Base-by-base conservation (phyloP, 2,797 vertebrate genomes). In the Acrossocheilus wenchowensis region DNA sequence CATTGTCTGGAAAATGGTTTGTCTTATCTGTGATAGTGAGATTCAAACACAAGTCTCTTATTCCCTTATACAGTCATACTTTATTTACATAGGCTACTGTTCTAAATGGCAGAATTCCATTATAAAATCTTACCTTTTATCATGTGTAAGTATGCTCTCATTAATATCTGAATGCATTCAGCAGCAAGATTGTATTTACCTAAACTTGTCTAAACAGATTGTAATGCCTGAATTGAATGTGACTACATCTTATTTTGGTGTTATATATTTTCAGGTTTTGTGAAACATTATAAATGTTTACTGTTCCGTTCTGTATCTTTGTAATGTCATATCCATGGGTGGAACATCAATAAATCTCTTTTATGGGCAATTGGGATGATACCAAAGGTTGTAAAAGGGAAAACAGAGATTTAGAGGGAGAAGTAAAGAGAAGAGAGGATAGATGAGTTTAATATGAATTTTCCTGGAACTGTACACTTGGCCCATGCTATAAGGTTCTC, bases 381-480 rank as follows among this genome's bases (percentile, higher is more conserved):
- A 62, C 30, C 68, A 86, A 86, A 86, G 50, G 43, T 52, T 86
- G 39, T 86, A 86, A 72, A 72, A 62, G 30, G 43, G 26, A 81
- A 81, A 57, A 26, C 12, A 19, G 41, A 86, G 68, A 81, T 81
- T 45, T 45, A 74, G n/a, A 86, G 54, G 41, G 52, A 81, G 54
- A 69, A 50, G 50, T 80, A 26, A 48, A 71, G 64, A 43, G 57
- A 85, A 71, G 66, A 60, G 23, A 81, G 36, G 71, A 86, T 81
- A 86, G 34, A 81, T 86, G 84, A 64, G 43, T 86, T 86, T 81
- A 86, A 86, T 86, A 75, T 81, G 23, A 81, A 80, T 81, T 71
- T 73, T 64, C 39, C 17, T 79, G 64, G 50, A 62, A 62, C 3
- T 41, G 36, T 60, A 8, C 21, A 48, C 52, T 43, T 79, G 75